Conservation (phyloP, 2,113 vertebrate species). For the Todiramphus saurophagus region DNA sequence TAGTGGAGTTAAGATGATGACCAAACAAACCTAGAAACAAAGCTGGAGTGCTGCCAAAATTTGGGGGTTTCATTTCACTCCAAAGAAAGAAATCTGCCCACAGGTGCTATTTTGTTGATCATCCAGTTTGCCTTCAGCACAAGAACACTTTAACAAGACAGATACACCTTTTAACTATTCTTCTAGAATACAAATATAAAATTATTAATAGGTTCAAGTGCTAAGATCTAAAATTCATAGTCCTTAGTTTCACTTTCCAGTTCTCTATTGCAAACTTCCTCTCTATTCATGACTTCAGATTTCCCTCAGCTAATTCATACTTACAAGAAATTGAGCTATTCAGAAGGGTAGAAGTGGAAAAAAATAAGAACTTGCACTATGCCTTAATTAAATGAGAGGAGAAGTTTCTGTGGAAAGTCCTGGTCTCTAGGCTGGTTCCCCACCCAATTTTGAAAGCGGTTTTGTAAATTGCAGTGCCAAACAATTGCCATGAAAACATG, state of each 20-base stretch:
- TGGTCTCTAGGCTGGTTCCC: not conserved
- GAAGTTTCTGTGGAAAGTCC: not conserved
- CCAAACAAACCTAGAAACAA: not conserved
- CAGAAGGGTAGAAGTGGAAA: not conserved
- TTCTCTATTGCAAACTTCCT: not conserved
- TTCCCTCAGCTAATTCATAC: not conserved
- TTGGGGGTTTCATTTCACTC: not conserved
- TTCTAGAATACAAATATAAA: not conserved
- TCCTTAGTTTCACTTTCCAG: not conserved
- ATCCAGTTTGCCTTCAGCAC: not conserved
- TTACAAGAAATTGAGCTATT: not conserved
- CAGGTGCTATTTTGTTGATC: not conserved
- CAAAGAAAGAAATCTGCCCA: not conserved
- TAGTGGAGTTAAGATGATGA: not conserved
- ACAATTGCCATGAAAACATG: not conserved
- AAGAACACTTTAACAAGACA: not conserved
- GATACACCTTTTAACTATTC: not conserved
- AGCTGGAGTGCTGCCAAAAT: not conserved
- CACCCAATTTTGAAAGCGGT: not conserved
- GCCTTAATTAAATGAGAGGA: not conserved
- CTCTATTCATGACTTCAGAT: not conserved
- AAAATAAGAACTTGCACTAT: accelerated
- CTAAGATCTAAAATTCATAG: not conserved
- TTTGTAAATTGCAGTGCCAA: not conserved
- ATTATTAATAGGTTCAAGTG: not conserved